phyloP scores from a whole-genome alignment of 2,888 invertebrate species.

The Dasypogon diadema region DNA sequence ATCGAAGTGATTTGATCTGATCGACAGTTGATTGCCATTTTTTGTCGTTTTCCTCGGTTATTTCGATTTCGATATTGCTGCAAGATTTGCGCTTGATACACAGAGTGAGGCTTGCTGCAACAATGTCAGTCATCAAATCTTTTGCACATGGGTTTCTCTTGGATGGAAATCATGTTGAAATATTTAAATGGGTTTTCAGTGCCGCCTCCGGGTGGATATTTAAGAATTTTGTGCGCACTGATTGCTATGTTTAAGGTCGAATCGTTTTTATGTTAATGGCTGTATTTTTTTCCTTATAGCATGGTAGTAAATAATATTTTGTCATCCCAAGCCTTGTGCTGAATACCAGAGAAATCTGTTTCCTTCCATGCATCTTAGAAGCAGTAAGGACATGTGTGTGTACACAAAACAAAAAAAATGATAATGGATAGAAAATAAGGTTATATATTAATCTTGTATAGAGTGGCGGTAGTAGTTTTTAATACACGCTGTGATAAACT shows the following conservation, averaged over 20 bases:
- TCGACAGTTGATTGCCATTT: conserved; percentile 48
- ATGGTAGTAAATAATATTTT: too few relatives aligned
- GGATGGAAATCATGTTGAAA: conserved; percentile 25
- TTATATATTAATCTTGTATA: too few relatives aligned
- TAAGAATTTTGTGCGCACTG: conserved; percentile 12
- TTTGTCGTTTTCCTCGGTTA: neutral
- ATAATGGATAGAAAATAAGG: too few relatives aligned
- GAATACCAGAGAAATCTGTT: too few relatives aligned
- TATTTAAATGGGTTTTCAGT: conserved; percentile 7
- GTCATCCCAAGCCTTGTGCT: too few relatives aligned
- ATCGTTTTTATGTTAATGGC: conserved; percentile 9
- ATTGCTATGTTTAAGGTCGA: conserved; percentile 38
- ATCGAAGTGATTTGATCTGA: conserved; percentile 44
- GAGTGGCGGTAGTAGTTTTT: too few relatives aligned
- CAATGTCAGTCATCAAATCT: conserved; percentile 24
- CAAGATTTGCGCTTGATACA: neutral
- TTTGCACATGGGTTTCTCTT: neutral
- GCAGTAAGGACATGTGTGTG: too few relatives aligned
- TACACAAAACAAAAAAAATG: too few relatives aligned
- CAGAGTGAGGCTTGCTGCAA: conserved; percentile 1
- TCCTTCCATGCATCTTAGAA: too few relatives aligned
- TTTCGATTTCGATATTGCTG: neutral
- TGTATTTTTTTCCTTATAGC: too few relatives aligned
- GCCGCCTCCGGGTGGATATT: conserved; percentile 20
- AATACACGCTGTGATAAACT: too few relatives aligned